Base-by-base conservation (phyloP, 2,888 invertebrate species). In the Arctia plantaginis region DNA sequence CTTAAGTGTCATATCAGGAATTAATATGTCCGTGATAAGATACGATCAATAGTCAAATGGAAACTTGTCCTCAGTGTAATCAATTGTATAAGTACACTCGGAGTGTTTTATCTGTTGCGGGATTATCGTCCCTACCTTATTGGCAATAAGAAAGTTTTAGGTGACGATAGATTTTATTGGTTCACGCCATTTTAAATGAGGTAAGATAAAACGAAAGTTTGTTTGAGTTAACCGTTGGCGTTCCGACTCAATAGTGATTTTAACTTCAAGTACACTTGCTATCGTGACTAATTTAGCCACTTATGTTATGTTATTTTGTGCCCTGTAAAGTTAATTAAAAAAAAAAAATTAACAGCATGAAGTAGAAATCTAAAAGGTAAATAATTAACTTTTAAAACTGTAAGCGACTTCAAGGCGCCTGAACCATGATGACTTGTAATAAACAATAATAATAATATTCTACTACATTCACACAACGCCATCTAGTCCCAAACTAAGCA, bases 141-240 rank as follows among this genome's bases (percentile, higher is more conserved):
- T 65, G 51, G 51, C 65, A 12, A 74, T 84, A 80, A 83, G 75
- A 70, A 76, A 75, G 64, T 76, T 72, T 69, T 72, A 84, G 84
- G 79, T 84, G 73, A 13, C 70, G 62, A 74, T 71, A 67, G 35
- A 69, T 80, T 82, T 80, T 72, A 84, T 84, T 84, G 69, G 71
- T 47, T 69, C 67, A 67, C 73, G 41, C 68, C 55, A 71, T 76
- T 83, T 76, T 64, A 74, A 84, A 80, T 74, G 75, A 76, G 51
- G 35, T 65, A 72, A 68, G 80, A 77, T 83, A 82, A 80, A 77
- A 74, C 66, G 35, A 51, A 79, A 82, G 79, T 83, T 78, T 70
- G 51, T 75, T 68, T 15, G 27, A 71, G 71, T 69, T 71, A 47
- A 70, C 62, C 66, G 44, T 69, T 73, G 47, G 67, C 51, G 64